These are phyloP conservation scores for Porites lutea DNA, from an alignment of 64 coral and sea anemone genomes.

Conservation along the genomic window DNA sequence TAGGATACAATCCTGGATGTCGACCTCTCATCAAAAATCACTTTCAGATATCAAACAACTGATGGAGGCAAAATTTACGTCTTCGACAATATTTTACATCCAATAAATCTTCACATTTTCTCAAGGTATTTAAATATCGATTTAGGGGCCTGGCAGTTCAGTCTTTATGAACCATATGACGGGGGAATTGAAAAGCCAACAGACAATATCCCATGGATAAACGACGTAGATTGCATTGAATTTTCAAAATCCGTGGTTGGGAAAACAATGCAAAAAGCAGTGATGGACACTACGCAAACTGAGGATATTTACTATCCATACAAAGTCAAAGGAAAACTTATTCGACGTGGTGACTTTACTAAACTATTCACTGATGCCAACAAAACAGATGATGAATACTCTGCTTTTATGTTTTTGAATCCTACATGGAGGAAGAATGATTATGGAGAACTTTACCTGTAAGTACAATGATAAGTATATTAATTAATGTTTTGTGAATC, in stretches of 20 bases:
- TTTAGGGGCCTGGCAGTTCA: slow-evolving; percentile 85
- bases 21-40: slow-evolving; percentile 65
- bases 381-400: slow-evolving; percentile 84
- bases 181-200: slow-evolving; percentile 63
- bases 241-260: slow-evolving; percentile 69
- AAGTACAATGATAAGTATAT: slow-evolving; percentile 31
- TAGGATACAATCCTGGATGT: slow-evolving; percentile 63
- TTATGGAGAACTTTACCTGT: slow-evolving; percentile 97
- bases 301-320: slow-evolving; percentile 89
- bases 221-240: slow-evolving; percentile 74
- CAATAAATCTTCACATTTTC: slow-evolving; percentile 39
- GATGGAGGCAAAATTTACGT: slow-evolving; percentile 78
- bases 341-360: slow-evolving; percentile 87
- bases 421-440: slow-evolving; percentile 90
- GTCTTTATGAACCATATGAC: slow-evolving; percentile 87
- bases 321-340: slow-evolving; percentile 75
- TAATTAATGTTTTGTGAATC: too few relatives aligned
- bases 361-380: slow-evolving; percentile 82
- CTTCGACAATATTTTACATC: slow-evolving; percentile 71
- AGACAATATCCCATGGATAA: slow-evolving; percentile 90
- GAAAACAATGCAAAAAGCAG: slow-evolving; percentile 76
- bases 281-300: slow-evolving; percentile 68
- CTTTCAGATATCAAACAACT: slow-evolving; percentile 69
- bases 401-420: slow-evolving; percentile 86
- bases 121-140: slow-evolving; percentile 58